Base-by-base conservation (phyloP, 2,888 invertebrate species). In the Monopis laevigella region DNA sequence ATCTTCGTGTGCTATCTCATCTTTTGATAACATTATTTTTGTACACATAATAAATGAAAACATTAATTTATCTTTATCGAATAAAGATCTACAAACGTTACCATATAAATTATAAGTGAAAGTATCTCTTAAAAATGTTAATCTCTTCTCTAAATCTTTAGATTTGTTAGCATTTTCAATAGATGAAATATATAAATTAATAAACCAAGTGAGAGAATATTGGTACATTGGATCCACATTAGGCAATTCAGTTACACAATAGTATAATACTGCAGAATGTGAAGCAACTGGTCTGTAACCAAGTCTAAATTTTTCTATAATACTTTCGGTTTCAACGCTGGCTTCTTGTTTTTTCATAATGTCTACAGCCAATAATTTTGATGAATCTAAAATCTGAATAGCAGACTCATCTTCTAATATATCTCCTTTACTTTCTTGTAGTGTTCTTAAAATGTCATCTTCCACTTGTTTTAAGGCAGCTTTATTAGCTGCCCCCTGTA, bases 351-450 rank as follows among this genome's bases (percentile, higher is more conserved):
- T 95, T 49, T 88, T 87, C 48, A 86, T 84, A 45, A 96, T 95
- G 56, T 93, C 92, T 43, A 86, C 85, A 1, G 95, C 89, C 26
- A 95, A 72, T 6, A 82, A 66, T 71, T 96, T 95, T 0, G 95
- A 94, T 2, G 91, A 90, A 62, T 93, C 93, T 34, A 96, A 77
- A 45, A 94, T 89, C 62, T 91, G 85, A 50, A 96, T 93, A 2
- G 96, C 96, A 2, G 84, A 84, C 72, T 96, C 95, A 63, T 96
- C 93, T 72, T 96, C 96, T 46, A 96, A 80, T 58, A 96, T 94
- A 61, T 94, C 93, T 2, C 94, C 93, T 62, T 93, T 89, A 1
- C 88, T 83, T 56, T 90, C 86, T 30, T 92, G 89, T 41, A 96
- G 71, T 0, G 94, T 95, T 54, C 88, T 86, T 36, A 96, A 75